Evolutionary conservation across 2,888 invertebrate genomes (phyloP), one percentile per base, ranked within the genome.

Genomic region (Parelbella ahira): DNA sequence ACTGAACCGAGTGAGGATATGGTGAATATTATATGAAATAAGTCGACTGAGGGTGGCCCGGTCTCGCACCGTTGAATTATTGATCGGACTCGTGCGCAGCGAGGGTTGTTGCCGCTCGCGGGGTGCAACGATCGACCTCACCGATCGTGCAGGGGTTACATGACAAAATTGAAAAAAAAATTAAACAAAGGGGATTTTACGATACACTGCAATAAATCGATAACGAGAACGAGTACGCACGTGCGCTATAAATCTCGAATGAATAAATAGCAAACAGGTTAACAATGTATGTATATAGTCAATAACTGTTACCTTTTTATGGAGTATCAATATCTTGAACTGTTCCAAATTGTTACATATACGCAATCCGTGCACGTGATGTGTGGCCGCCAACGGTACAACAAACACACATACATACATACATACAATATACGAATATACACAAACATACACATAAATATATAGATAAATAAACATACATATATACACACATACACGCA

Each of bases 21-120:
- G 43, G 25, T 51, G 50, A 45, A 56, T 60, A 52, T 50, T 53
- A 50, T 51, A 56, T 47, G 48, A 39, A 50, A 36, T 42, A 51
- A 25, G 20, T 20, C 8, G 30, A 34, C 33, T 24, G 51, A 56
- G 71, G 68, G 73, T 59, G 56, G 49, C 39, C 49, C 36, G 37
- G 56, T 56, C 56, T 47, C 63, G 66, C 61, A 56, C 58, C 47
- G 62, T 37, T 68, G 66, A 54, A 57, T 63, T 79, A 84, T 84
- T 65, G 83, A 83, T 80, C 66, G 56, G 54, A 83, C 82, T 79
- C 83, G 55, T 68, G 83, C 83, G 83, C 83, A 83, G 48, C 60
- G 58, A 52, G 64, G 67, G 71, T 53, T 63, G 54, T 52, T 65
- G 64, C 68, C 76, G 59, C 38, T 45, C 28, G 15, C 2, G 29